Conservation (phyloP, 2,797 vertebrate species). For the Oreochromis mossambicus region DNA sequence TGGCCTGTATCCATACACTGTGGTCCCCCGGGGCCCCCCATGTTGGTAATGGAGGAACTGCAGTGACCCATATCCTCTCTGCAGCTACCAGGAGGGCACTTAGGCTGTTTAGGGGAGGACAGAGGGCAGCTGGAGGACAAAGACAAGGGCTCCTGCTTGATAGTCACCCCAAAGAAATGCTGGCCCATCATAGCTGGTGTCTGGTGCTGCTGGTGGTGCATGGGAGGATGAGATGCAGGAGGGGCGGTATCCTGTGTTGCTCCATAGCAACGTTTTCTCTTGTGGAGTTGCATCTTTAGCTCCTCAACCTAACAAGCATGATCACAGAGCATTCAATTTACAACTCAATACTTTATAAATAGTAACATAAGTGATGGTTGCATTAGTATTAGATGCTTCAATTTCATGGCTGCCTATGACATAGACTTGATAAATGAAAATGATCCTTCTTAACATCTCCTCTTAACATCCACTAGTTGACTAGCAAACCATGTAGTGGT, state of each 20-base stretch:
- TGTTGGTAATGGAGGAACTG: conserved; percentile 60
- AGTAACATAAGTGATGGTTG: fast-evolving
- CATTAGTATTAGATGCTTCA: background rate
- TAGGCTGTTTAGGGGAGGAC: conserved; percentile 80
- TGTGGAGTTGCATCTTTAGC: conserved; percentile 92
- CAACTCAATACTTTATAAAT: background rate
- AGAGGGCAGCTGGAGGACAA: conserved; percentile 87
- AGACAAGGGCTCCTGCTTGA: conserved; percentile 88
- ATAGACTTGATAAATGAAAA: background rate
- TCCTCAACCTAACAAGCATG: conserved; percentile 80
- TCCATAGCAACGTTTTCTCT: conserved; percentile 82
- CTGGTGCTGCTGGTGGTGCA: conserved; percentile 77
- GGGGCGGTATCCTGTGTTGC: conserved; percentile 72
- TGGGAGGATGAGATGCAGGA: conserved; percentile 33
- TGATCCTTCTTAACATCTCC: background rate
- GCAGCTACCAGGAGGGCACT: conserved; percentile 66
- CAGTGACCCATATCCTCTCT: conserved; percentile 78
- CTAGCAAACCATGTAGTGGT: background rate
- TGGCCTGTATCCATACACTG: conserved; percentile 68
- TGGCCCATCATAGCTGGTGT: conserved; percentile 75
- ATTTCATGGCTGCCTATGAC: background rate
- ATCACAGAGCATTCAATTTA: background rate
- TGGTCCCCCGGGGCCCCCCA: conserved; percentile 57
- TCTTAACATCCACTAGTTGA: background rate
- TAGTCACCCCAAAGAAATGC: conserved; percentile 82